Percentiles rank a stretch among this genome's conserved stretches.
These are phyloP conservation scores for Cheilosia vulpina DNA, from an alignment of 2,888 invertebrate species.

Conservation along the genomic window DNA sequence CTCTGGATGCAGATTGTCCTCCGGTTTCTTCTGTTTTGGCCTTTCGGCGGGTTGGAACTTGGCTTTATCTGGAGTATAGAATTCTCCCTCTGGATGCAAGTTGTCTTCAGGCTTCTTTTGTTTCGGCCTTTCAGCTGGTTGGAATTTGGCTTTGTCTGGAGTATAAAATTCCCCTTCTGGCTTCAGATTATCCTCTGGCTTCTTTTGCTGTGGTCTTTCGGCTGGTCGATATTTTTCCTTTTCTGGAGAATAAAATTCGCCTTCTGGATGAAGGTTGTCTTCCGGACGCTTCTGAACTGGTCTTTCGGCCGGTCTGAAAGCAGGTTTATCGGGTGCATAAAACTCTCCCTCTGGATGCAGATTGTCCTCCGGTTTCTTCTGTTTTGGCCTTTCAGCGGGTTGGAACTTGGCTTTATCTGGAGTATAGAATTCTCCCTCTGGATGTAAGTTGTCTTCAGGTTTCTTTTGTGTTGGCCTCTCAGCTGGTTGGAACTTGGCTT, in stretches of 20 bases:
- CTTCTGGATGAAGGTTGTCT: too few relatives aligned
- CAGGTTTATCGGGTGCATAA: conserved; percentile 80
- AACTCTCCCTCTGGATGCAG: conserved; percentile 85
- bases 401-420: conserved; percentile 80
- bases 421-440: conserved; percentile 85
- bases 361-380: conserved; percentile 83
- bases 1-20: conserved; percentile 86
- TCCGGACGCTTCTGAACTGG: conserved; percentile 85
- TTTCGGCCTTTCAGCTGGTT: conserved; percentile 84
- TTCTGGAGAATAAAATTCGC: too few relatives aligned
- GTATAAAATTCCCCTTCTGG: conserved; percentile 85
- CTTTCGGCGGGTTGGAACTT: conserved; percentile 84
- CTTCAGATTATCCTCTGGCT: too few relatives aligned
- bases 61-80: conserved; percentile 83
- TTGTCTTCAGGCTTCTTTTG: conserved; percentile 84
- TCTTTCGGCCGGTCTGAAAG: conserved; percentile 80
- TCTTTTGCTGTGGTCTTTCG: too few relatives aligned
- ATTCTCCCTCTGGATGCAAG: conserved; percentile 85
- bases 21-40: conserved; percentile 84
- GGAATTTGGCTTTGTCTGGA: conserved; percentile 83
- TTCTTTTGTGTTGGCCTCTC: conserved; percentile 82
- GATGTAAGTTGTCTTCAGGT: conserved; percentile 84
- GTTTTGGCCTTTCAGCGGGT: conserved; percentile 84
- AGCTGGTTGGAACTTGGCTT: conserved; percentile 84
- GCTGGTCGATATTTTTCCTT: too few relatives aligned